Evolutionary conservation across 2,113 vertebrate genomes (phyloP).

Genomic region (Haemorhous mexicanus): DNA sequence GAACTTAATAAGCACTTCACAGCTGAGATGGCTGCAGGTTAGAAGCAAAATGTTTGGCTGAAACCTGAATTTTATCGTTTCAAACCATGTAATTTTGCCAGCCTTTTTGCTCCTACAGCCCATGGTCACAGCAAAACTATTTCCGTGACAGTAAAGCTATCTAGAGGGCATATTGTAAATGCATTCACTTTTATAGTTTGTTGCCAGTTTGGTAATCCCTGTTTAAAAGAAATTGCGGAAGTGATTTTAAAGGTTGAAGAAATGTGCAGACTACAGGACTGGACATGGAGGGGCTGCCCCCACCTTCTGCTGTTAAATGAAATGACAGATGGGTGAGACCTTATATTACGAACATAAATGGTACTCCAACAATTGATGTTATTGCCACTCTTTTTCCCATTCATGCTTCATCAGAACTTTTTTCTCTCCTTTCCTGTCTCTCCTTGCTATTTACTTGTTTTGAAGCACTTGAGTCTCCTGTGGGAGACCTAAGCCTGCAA

Average conservation of each 20-base stretch:
- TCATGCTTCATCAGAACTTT: background rate
- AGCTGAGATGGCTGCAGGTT: slow-evolving; percentile 65
- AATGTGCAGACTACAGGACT: slow-evolving; percentile 50
- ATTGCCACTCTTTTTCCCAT: background rate
- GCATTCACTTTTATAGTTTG: slow-evolving; percentile 61
- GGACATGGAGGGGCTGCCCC: background rate
- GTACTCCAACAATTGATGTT: background rate
- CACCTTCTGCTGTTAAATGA: slow-evolving; percentile 1
- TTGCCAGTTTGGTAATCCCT: slow-evolving; percentile 59
- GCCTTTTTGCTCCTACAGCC: slow-evolving; percentile 12
- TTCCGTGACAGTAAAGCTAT: slow-evolving; percentile 65
- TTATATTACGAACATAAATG: background rate
- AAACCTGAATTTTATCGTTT: slow-evolving; percentile 54
- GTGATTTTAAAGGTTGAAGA: slow-evolving; percentile 66
- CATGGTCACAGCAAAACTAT: slow-evolving; percentile 49
- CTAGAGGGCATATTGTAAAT: slow-evolving; percentile 67
- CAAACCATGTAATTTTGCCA: slow-evolving; percentile 34
- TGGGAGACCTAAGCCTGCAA: background rate
- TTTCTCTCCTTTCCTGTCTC: background rate
- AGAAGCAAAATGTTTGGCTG: slow-evolving; percentile 57
- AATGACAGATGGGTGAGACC: slow-evolving; percentile 5
- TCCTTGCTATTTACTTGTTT: background rate
- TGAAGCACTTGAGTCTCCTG: background rate
- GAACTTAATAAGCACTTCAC: slow-evolving; percentile 70
- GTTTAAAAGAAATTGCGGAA: slow-evolving; percentile 64